Base-by-base conservation (phyloP, 2,888 invertebrate species). In the Amiota communis region DNA sequence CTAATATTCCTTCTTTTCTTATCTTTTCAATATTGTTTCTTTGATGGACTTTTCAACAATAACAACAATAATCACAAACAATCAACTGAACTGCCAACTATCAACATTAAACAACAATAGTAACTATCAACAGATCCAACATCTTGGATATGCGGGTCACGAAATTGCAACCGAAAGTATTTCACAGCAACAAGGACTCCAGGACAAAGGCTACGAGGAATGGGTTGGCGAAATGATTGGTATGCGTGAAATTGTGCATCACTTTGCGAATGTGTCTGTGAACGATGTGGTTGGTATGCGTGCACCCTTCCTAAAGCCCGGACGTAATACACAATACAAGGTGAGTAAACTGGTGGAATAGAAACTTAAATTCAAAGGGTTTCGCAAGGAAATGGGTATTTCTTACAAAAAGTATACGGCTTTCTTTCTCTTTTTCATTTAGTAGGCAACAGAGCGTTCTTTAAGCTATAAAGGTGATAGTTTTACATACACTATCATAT, bases 191-290 rank as follows among this genome's bases (percentile, higher is more conserved):
- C 94, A 93, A 86, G 95, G 97, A 64, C 91, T 98, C 11, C 96
- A 97, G 90, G 95, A 96, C 89, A 95, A 96, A 89, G 95, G 95
- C 72, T 95, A 96, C 89, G 97, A 97, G 90, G 96, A 96, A 88
- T 97, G 97, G 97, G 95, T 95, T 0, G 96, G 96, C 23, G 97
- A 97, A 90, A 96, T 97, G 96, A 95, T 97, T 82, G 97, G 97
- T 69, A 97, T 97, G 97, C 92, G 96, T 77, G 96, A 96, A 89
- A 96, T 97, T 82, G 91, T 97, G 36, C 92, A 92, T 77, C 93
- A 93, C 86, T 96, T 97, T 87, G 92, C 96, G 11, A 96, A 96
- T 89, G 92, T 97, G 75, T 93, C 95, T 13, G 93, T 93, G 69
- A 93, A 93, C 71, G 96, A 97, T 86, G 93, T 97, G 56, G 95